A percentile compares a stretch with the other conserved stretches of the same genome.
Evolutionary conservation across 1,140 invertebrate genomes (phyloP).

Genomic region (Piezodorus guildinii): DNA sequence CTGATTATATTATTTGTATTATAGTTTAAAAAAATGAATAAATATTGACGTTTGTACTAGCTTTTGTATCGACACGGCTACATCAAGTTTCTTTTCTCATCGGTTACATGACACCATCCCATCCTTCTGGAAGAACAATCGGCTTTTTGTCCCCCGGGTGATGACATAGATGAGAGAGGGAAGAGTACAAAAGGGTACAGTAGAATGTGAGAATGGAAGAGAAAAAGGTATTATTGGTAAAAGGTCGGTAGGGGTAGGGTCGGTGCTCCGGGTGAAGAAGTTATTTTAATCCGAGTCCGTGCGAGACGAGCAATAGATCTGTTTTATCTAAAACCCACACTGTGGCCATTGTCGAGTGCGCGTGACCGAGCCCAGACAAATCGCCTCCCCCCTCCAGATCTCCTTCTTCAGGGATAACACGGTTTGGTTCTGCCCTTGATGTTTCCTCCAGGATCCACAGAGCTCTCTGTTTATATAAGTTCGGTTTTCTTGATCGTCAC

Average conservation of each 20-base stretch:
- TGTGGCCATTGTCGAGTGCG: neutral
- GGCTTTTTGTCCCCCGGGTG: too few species aligned
- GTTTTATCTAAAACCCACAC: conserved; percentile 6
- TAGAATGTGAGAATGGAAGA: conserved; percentile 2
- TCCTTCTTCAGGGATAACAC: neutral
- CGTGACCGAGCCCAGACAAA: conserved; percentile 2
- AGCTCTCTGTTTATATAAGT: conserved; percentile 8
- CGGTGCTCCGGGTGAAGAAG: neutral
- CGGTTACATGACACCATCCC: too few species aligned
- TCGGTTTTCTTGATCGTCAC: conserved; percentile 2
- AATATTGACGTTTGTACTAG: too few species aligned
- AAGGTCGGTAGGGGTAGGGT: neutral
- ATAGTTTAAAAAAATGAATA: too few species aligned
- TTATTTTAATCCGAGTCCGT: conserved; percentile 10
- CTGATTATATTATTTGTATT: too few species aligned
- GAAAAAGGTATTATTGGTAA: conserved; percentile 2
- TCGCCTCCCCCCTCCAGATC: neutral
- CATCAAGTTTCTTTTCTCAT: too few species aligned
- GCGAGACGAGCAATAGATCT: conserved; percentile 9
- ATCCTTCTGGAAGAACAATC: too few species aligned
- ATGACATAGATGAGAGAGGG: neutral
- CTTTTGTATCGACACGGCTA: too few species aligned
- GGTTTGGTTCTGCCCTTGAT: conserved; percentile 14
- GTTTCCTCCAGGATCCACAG: neutral
- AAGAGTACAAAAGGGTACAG: neutral